These are phyloP conservation scores for Natrix natrix DNA, from an alignment of 2,797 vertebrate species.

Conservation along the genomic window DNA sequence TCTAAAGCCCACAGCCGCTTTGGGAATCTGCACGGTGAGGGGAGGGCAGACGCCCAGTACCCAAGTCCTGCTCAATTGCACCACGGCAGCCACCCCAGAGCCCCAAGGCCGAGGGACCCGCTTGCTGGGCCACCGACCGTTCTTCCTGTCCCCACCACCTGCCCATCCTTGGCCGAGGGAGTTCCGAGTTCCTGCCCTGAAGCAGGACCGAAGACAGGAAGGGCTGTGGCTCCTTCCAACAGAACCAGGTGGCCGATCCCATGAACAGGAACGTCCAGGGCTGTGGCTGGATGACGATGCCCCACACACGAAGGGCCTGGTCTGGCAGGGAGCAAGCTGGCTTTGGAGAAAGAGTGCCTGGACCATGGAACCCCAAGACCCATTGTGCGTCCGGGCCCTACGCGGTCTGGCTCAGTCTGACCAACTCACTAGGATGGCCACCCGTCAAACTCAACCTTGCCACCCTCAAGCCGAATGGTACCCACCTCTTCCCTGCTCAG, in stretches of 20 bases:
- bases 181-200: neutral
- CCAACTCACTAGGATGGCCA: no score
- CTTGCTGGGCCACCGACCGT: neutral
- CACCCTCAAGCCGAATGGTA: neutral
- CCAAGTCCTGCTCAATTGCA: neutral
- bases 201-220: neutral
- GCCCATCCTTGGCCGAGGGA: neutral
- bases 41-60: neutral
- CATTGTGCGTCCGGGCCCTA: neutral
- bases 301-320: neutral
- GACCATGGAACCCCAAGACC: neutral
- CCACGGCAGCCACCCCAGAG: neutral
- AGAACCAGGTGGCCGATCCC: neutral
- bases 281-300: neutral
- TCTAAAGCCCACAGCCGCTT: neutral
- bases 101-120: neutral
- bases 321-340: no score
- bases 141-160: neutral
- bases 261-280: neutral
- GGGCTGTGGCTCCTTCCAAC: neutral
- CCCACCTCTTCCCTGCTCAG: neutral
- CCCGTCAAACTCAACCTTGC: neutral
- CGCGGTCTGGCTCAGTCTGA: neutral
- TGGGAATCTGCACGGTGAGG: neutral
- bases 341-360: neutral